phyloP scores from a whole-genome alignment of 2,888 invertebrate species.

The Stenotaenia linearis region DNA sequence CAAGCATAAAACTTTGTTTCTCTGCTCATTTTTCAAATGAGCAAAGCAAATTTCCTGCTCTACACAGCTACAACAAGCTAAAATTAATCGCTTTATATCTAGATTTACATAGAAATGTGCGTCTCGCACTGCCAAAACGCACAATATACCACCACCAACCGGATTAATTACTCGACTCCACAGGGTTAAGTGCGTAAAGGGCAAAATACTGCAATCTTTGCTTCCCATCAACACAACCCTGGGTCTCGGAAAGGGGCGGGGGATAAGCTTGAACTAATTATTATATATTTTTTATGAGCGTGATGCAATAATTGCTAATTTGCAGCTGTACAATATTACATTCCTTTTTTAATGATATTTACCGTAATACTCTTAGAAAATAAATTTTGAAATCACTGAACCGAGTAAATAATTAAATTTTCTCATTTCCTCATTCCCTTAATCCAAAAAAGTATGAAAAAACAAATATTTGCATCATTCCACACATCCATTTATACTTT shows the following conservation, averaged over 20 bases:
- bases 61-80: neutral
- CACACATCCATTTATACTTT: neutral
- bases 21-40: neutral
- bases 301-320: too few species aligned
- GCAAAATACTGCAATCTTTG: neutral
- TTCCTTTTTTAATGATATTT: too few species aligned
- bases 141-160: neutral
- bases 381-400: neutral
- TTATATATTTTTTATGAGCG: too few species aligned
- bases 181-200: neutral
- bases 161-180: conserved; percentile 9
- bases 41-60: neutral
- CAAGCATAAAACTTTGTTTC: conserved; percentile 9
- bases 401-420: neutral
- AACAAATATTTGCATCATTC: neutral
- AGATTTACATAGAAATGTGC: conserved; percentile 1
- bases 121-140: neutral
- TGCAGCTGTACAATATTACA: too few species aligned
- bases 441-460: neutral
- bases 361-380: too few species aligned
- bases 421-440: neutral
- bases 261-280: too few species aligned
- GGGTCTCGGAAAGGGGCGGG: too few species aligned
- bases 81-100: neutral
- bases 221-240: neutral